Evolutionary conservation across 1,140 invertebrate species (phyloP), one percentile per base, ranked within the genome.

Genomic region (Bradysia coprophila): DNA sequence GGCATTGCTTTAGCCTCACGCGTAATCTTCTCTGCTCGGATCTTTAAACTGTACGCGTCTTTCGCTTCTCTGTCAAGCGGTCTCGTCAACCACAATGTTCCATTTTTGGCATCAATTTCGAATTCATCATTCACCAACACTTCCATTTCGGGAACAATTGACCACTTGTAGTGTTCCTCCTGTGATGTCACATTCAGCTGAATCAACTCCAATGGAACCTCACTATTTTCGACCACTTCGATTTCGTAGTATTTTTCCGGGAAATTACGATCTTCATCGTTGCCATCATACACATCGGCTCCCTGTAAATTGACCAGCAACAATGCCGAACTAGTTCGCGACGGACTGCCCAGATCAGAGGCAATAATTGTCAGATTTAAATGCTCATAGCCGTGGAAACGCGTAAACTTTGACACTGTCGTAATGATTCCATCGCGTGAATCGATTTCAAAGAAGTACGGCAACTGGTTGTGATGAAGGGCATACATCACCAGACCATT

Each of bases 291-390:
- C 0, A 71, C 67, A 2, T 78, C 67, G 49, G 81, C 76, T 2
- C 58, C 58, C 40, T 75, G 66, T 0, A 84, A 65, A 4, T 65
- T 73, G 0, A 87, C 66, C 10, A 73, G 57, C 3, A 90, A 56
- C 18, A 86, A 59, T 4, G 85, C 83, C 0, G 78, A 78, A 0
- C 83, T 80, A 40, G 78, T 84, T 8, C 84, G 57, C 47, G 81
- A 78, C 0, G 85, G 84, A 21, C 75, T 80, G 1, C 86, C 86
- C 16, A 86, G 63, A 64, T 90, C 86, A 0, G 82, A 83, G 1
- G 83, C 85, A 5, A 83, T 71, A 1, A 90, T 72, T 0, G 81
- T 79, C 1, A 90, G 62, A 55, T 88, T 87, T 4, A 61, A 23
- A 15, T 58, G 56, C 15, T 60, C 58, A 31, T 61, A 61, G 13